Conservation (phyloP, 2,888 invertebrate genomes). For the Lapara coniferarum region DNA sequence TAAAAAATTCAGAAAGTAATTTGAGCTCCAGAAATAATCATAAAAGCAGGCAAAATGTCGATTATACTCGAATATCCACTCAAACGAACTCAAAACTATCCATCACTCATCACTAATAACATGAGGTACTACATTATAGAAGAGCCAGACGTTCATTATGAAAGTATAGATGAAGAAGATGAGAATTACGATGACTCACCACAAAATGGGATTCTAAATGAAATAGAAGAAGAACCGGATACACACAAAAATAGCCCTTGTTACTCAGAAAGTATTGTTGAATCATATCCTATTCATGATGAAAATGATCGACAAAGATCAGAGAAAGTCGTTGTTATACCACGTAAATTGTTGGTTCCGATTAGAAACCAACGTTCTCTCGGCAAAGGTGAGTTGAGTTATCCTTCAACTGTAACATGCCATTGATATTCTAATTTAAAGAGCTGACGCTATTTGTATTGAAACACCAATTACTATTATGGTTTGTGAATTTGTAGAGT, state of each 20-base stretch:
- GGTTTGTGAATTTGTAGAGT: too few species aligned
- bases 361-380: conserved; percentile 2
- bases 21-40: neutral
- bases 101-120: neutral
- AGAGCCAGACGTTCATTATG: neutral
- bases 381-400: neutral
- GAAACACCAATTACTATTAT: too few species aligned
- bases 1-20: neutral
- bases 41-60: neutral
- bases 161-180: neutral
- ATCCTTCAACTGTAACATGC: too few species aligned
- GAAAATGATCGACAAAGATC: neutral
- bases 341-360: conserved; percentile 1
- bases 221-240: too few species aligned
- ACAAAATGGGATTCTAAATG: neutral
- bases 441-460: too few species aligned
- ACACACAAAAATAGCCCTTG: too few species aligned
- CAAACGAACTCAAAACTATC: conserved; percentile 10
- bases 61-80: neutral
- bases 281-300: neutral
- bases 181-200: neutral
- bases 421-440: neutral
- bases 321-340: neutral
- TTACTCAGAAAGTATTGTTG: neutral
- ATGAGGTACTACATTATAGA: neutral